These are phyloP conservation scores for Orchesellides sinensis DNA, from an alignment of 2,888 invertebrate species.

Conservation along the genomic window DNA sequence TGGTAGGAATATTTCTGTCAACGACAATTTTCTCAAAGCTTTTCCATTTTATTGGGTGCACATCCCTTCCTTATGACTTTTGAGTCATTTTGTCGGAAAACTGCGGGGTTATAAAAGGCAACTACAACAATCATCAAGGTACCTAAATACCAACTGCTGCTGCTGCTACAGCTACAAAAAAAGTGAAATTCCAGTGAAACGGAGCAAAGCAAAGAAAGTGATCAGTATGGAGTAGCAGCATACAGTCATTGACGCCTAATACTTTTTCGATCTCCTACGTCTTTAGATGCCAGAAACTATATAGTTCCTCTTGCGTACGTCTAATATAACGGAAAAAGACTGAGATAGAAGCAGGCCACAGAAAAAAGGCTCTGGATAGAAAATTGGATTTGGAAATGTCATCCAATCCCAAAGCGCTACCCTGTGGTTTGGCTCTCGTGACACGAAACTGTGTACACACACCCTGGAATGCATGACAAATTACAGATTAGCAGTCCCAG, in stretches of 20 bases:
- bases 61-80: neutral
- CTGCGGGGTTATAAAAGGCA: neutral
- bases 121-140: neutral
- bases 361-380: constrained; percentile 26
- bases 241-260: neutral
- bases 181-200: no score
- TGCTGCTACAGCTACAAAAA: neutral
- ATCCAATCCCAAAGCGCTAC: constrained; percentile 50
- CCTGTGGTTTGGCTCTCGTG: constrained; percentile 8
- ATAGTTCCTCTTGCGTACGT: no score
- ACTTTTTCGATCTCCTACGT: neutral
- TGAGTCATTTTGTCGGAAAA: neutral
- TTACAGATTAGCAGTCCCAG: constrained; percentile 45
- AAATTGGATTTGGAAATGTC: constrained; percentile 66
- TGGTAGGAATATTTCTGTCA: no score
- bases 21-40: neutral
- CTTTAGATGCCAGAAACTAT: no score
- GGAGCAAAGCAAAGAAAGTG: no score
- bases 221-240: neutral
- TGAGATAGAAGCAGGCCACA: neutral
- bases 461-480: constrained; percentile 51
- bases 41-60: neutral
- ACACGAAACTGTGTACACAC: neutral
- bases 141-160: neutral
- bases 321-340: neutral